Conservation (phyloP, 1,140 invertebrate species). For the Acarapis woodi region DNA sequence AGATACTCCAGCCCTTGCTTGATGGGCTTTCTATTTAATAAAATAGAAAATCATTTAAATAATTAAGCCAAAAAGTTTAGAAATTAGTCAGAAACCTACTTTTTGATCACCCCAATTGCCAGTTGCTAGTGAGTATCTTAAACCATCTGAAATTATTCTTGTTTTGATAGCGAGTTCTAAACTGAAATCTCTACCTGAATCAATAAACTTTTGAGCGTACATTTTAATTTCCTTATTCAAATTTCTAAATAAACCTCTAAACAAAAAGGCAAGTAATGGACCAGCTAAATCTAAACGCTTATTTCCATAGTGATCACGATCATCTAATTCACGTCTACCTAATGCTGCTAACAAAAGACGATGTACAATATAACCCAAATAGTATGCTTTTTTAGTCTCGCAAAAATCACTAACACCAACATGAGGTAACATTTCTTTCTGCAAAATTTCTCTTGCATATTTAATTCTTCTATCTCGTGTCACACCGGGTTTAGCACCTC, state of each 20-base stretch:
- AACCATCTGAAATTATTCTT: constrained; percentile 88
- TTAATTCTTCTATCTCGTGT: constrained; percentile 95
- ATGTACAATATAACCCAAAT: constrained; percentile 93
- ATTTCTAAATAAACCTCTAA: constrained; percentile 53
- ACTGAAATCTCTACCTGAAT: constrained; percentile 92
- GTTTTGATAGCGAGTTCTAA: constrained; percentile 89
- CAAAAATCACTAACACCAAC: constrained; percentile 95
- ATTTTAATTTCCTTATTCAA: constrained; percentile 79
- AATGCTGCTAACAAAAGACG: constrained; percentile 65
- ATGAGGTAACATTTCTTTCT: constrained; percentile 98
- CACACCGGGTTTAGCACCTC: constrained; percentile 83
- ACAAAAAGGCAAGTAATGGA: constrained; percentile 75
- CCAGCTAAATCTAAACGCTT: constrained; percentile 90
- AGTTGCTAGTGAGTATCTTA: constrained; percentile 85
- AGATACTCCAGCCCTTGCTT: constrained; percentile 67
- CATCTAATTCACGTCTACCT: constrained; percentile 81
- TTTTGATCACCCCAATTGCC: constrained; percentile 99
- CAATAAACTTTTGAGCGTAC: constrained; percentile 96
- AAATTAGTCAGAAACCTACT: too few species aligned
- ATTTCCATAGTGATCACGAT: constrained; percentile 98
- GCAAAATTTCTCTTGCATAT: constrained; percentile 91
- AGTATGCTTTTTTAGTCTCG: constrained; percentile 97
- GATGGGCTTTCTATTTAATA: constrained; percentile 98
- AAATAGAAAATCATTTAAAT: too few species aligned
- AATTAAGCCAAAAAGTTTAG: too few species aligned